Evolutionary conservation across 1,140 invertebrate species (phyloP), one percentile per base, ranked within the genome.

Genomic region (Prorops nasuta): DNA sequence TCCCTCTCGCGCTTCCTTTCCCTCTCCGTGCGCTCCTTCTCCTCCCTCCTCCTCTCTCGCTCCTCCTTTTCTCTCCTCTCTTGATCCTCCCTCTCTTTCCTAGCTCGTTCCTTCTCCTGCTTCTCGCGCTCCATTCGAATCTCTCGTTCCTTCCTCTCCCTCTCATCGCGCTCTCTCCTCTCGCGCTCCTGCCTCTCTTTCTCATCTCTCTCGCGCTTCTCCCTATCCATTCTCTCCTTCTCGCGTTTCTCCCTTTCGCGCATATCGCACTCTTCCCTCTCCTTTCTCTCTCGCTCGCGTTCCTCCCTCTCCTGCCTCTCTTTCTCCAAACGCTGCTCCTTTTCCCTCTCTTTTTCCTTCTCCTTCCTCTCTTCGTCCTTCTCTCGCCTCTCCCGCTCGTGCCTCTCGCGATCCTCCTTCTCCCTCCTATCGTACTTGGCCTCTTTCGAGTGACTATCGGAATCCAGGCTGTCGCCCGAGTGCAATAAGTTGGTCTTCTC

Each of bases 361-460:
- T 74, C 76, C 14, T 66, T 69, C 75, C 63, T 83, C 19, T n/a
- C n/a, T n/a, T 79, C 81, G 2, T 74, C 71, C 34, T 82, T 78
- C 21, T 72, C 66, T 1, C 65, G 44, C 39, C 72, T 61, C 44
- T 64, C 68, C 4, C 64, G 44, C 43, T 75, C 66, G 19, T 69
- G 64, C 15, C 63, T 50, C 35, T 74, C 63, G 2, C 64, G 63
- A 38, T 69, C 71, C 32, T 69, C 71, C n/a, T 61, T 72, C 8
- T 72, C 71, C 31, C 59, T 60, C 28, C 59, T 67, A 43, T 75
- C 60, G 32, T 67, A 50, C 15, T 58, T 77, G 54, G 43, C 24
- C 19, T 62, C 61, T 34, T 62, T 10, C 24, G 24, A 42, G 1
- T 64, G 59, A 46, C 16, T 49, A 15, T 61, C 65, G 4, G 42